These are phyloP conservation scores for Acanthosepion pharaonis DNA, from an alignment of 2,888 invertebrate genomes.

Conservation along the genomic window DNA sequence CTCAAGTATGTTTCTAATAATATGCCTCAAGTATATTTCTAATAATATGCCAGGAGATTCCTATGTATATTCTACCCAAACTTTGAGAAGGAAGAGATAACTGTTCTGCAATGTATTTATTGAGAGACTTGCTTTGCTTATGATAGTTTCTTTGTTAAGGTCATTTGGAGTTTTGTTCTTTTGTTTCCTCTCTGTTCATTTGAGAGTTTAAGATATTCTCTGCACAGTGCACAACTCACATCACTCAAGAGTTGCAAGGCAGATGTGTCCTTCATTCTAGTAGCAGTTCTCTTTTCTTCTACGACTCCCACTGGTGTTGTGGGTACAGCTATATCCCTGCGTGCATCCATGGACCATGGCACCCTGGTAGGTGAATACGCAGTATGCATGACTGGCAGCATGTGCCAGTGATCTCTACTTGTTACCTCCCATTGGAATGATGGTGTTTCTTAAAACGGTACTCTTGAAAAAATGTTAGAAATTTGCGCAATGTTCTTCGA, in stretches of 20 bases:
- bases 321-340: background rate
- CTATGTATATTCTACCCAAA: too few relatives aligned
- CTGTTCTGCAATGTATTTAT: too few relatives aligned
- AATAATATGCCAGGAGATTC: too few relatives aligned
- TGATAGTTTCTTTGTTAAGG: background rate
- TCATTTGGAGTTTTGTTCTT: background rate
- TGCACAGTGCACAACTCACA: background rate
- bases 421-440: constrained; percentile 44
- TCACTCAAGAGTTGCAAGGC: background rate
- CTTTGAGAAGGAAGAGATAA: too few relatives aligned
- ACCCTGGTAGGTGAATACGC: constrained; percentile 45
- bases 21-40: too few relatives aligned
- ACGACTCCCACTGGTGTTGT: background rate
- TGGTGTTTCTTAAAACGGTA: background rate
- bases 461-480: background rate
- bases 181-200: background rate
- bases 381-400: constrained; percentile 44
- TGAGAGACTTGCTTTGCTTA: background rate
- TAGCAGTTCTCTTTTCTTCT: background rate
- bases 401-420: constrained; percentile 2
- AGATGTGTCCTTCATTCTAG: background rate
- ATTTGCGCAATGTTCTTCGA: background rate
- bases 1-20: too few relatives aligned
- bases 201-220: background rate
- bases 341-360: constrained; percentile 34